Conservation (phyloP, 2,888 invertebrate species). For the Dynastes tityus region DNA sequence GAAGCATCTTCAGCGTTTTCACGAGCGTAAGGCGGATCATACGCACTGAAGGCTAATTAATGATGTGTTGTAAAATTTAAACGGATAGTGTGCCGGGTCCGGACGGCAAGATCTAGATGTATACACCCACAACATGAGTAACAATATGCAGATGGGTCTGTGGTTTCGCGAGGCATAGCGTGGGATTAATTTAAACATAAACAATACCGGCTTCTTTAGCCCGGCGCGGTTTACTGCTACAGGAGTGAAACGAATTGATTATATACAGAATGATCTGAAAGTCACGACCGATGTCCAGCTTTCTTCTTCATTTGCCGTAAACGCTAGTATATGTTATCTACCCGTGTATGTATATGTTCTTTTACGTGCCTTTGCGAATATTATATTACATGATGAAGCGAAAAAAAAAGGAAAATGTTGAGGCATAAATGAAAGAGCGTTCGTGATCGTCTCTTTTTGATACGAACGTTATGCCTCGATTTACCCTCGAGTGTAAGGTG, state of each 20-base stretch:
- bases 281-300: conserved; percentile 46
- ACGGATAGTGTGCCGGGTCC: conserved; percentile 36
- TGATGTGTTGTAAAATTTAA: conserved; percentile 51
- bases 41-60: conserved; percentile 50
- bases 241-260: conserved; percentile 64
- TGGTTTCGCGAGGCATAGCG: conserved; percentile 56
- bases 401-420: background rate
- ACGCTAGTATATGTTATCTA: background rate
- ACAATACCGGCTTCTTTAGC: conserved; percentile 56
- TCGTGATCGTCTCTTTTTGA: conserved; percentile 1
- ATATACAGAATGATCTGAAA: conserved; percentile 57
- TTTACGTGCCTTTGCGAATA: conserved; percentile 29
- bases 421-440: background rate
- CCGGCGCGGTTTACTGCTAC: conserved; percentile 58
- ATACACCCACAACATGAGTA: conserved; percentile 56
- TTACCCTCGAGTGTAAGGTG: background rate
- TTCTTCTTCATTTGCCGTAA: conserved; percentile 17
- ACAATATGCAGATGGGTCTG: conserved; percentile 38
- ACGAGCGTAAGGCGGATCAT: conserved; percentile 40
- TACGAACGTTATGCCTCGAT: conserved; percentile 3
- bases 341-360: background rate
- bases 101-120: conserved; percentile 48
- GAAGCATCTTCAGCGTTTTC: conserved; percentile 14
- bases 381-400: background rate
- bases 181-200: conserved; percentile 64